These are phyloP conservation scores for Hydrozoanthus gracilis DNA, from an alignment of 92 coral and sea anemone species.

Conservation along the genomic window DNA sequence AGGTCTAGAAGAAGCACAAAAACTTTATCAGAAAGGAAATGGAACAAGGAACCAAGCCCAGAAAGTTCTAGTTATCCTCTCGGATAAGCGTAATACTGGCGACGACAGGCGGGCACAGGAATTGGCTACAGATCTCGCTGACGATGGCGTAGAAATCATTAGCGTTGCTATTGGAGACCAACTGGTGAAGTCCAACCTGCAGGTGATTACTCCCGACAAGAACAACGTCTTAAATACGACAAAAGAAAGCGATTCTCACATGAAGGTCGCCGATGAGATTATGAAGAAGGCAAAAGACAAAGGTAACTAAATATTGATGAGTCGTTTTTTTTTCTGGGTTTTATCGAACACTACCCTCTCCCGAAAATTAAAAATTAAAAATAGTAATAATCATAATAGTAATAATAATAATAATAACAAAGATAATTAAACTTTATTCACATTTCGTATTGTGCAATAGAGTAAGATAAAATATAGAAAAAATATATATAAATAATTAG, in stretches of 20 bases:
- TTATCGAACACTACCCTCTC: too few species aligned
- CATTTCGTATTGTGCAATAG: too few species aligned
- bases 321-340: too few species aligned
- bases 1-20: conserved; percentile 43
- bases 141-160: conserved; percentile 40
- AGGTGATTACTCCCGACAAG: conserved; percentile 17
- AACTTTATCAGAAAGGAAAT: conserved; percentile 11
- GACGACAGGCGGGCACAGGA: conserved; percentile 1
- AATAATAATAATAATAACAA: too few species aligned
- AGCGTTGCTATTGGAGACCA: conserved; percentile 49
- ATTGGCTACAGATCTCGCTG: conserved; percentile 20
- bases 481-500: too few species aligned
- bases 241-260: conserved; percentile 46
- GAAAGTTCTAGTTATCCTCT: conserved; percentile 17
- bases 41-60: conserved; percentile 6
- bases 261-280: conserved; percentile 47
- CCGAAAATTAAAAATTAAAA: too few species aligned
- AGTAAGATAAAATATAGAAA: too few species aligned
- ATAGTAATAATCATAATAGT: too few species aligned
- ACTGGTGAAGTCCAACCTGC: conserved; percentile 29
- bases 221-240: conserved; percentile 41
- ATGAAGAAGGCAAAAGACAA: conserved; percentile 44
- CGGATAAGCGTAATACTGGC: conserved; percentile 38
- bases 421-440: too few species aligned
- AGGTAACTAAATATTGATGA: background rate